These are phyloP conservation scores for Mellilla xanthometata DNA, from an alignment of 2,888 invertebrate species.

Conservation along the genomic window DNA sequence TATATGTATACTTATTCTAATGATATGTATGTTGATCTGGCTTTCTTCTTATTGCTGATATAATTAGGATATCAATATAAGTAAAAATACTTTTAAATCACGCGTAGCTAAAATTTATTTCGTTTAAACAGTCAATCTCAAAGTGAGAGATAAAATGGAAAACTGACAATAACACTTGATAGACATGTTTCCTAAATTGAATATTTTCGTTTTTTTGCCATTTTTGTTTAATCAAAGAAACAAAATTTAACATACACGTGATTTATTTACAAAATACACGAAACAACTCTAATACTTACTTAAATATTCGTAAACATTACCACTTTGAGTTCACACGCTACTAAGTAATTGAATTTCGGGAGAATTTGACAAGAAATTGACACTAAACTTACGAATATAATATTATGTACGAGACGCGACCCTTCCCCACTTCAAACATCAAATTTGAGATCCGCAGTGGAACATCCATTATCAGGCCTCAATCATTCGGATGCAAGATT, in stretches of 20 bases:
- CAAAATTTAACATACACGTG: constrained; percentile 15
- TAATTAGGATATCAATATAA: constrained; percentile 34
- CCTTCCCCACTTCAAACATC: constrained; percentile 4
- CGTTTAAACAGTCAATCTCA: no score
- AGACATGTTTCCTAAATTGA: no score
- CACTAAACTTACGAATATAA: constrained; percentile 70
- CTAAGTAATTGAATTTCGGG: constrained; percentile 82
- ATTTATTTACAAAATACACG: constrained; percentile 48
- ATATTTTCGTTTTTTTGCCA: no score
- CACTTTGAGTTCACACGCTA: constrained; percentile 60
- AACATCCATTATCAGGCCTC: background rate
- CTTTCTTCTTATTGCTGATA: constrained; percentile 62
- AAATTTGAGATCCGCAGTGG: background rate
- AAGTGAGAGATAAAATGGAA: constrained; percentile 28
- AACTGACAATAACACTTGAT: no score
- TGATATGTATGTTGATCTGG: constrained; percentile 76
- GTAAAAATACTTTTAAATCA: constrained; percentile 20
- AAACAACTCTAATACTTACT: constrained; percentile 34
- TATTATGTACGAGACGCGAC: constrained; percentile 34
- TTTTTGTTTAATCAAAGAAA: no score
- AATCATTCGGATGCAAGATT: no score
- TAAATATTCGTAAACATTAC: constrained; percentile 26
- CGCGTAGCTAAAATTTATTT: no score
- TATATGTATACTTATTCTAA: constrained; percentile 53
- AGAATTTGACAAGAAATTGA: constrained; percentile 82